Percentiles rank a stretch among this genome's conserved stretches.
Evolutionary conservation across 2,113 vertebrate species (phyloP).

Genomic region (Podilymbus podiceps): DNA sequence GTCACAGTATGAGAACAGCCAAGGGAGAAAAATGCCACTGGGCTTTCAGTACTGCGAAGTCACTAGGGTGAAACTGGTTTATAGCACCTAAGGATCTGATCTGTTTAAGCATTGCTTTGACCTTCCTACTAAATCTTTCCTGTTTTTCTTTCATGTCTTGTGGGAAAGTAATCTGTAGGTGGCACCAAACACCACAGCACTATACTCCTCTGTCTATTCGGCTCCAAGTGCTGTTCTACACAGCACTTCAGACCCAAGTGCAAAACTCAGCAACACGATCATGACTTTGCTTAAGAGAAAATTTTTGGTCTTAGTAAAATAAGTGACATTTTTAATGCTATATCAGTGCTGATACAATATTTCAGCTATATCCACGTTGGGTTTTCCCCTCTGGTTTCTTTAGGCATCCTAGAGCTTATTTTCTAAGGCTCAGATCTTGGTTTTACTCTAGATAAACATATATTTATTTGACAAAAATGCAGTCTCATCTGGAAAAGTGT

Average conservation of each 20-base stretch:
- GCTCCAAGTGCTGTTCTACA: neutral
- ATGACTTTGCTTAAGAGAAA: neutral
- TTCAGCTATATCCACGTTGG: neutral
- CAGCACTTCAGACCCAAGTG: neutral
- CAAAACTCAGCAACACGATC: neutral
- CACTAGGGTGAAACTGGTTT: neutral
- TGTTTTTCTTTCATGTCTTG: neutral
- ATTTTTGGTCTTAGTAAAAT: neutral
- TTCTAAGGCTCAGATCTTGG: neutral
- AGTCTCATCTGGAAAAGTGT: neutral
- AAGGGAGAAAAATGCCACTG: neutral
- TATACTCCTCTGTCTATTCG: neutral
- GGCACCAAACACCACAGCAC: slow-evolving; percentile 37
- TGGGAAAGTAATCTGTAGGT: slow-evolving; percentile 3
- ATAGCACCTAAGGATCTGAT: too few relatives aligned
- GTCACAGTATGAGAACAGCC: neutral
- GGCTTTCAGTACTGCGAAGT: neutral
- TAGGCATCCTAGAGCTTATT: neutral
- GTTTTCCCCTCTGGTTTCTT: neutral
- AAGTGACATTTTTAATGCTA: neutral
- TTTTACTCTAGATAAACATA: neutral
- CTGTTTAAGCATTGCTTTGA: neutral
- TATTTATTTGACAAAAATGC: neutral
- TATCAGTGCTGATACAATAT: neutral
- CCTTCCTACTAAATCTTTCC: neutral